Conservation (phyloP, 2,888 invertebrate genomes). For the Protonemura montana region DNA sequence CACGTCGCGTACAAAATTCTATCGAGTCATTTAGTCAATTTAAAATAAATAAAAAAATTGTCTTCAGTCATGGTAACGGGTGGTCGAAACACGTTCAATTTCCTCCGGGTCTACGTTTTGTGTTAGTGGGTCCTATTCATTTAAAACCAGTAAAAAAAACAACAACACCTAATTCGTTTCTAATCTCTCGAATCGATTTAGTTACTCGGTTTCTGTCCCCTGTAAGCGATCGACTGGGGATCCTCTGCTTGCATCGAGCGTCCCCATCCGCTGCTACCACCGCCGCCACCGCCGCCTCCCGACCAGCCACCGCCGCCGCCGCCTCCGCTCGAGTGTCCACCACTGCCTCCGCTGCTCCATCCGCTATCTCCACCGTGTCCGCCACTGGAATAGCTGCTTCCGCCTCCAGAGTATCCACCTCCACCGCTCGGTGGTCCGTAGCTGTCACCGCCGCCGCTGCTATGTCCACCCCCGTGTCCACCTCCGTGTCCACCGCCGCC, state of each 20-base stretch:
- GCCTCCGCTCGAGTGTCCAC: slow-evolving; percentile 60
- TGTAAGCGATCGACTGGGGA: slow-evolving; percentile 46
- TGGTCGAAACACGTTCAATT: slow-evolving; percentile 19
- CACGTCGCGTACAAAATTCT: background rate
- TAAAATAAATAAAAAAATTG: background rate
- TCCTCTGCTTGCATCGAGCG: slow-evolving; percentile 38
- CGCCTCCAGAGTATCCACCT: too few species aligned
- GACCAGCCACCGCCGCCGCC: slow-evolving; percentile 58
- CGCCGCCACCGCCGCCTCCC: slow-evolving; percentile 51
- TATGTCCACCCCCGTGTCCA: slow-evolving; percentile 45
- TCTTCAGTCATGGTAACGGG: slow-evolving; percentile 18
- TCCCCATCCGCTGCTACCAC: slow-evolving; percentile 63
- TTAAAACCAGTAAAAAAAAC: background rate
- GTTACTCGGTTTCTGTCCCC: slow-evolving; percentile 37
- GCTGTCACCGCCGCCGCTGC: slow-evolving; percentile 50
- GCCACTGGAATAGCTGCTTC: slow-evolving; percentile 48
- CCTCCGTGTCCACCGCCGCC: slow-evolving; percentile 48
- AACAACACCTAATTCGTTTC: slow-evolving; percentile 16
- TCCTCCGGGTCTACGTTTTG: background rate
- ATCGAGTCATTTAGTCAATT: background rate
- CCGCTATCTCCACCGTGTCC: slow-evolving; percentile 54
- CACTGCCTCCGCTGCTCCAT: slow-evolving; percentile 51
- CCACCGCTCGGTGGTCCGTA: slow-evolving; percentile 44
- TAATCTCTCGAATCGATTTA: slow-evolving; percentile 1
- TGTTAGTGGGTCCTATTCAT: background rate